These are phyloP conservation scores for Calliphora vomitoria DNA, from an alignment of 2,888 invertebrate species.

Conservation along the genomic window DNA sequence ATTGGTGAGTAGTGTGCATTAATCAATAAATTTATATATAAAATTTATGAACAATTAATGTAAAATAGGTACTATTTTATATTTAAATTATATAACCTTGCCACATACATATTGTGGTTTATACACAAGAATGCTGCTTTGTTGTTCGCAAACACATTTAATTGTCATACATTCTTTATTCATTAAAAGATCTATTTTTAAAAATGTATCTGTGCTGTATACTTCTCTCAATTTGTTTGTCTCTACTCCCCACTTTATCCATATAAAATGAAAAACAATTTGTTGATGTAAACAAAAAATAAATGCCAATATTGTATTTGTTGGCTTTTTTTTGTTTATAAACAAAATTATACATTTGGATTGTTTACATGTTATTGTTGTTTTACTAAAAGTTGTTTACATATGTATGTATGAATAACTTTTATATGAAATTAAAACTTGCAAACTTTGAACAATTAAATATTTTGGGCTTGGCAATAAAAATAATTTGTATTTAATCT, in stretches of 20 bases:
- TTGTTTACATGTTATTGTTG: not conserved
- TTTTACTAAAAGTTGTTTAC: not conserved
- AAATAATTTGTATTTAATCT: too few relatives aligned
- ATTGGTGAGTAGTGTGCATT: slow-evolving; percentile 88
- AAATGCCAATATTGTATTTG: not conserved
- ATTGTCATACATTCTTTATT: not conserved
- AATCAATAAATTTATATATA: slow-evolving; percentile 4
- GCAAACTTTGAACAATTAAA: too few relatives aligned
- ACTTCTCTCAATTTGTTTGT: not conserved
- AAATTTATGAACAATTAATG: slow-evolving; percentile 16
- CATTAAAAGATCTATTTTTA: slow-evolving; percentile 46
- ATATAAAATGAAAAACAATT: slow-evolving; percentile 2
- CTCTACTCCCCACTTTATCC: not conserved
- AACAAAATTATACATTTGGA: not conserved
- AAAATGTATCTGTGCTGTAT: not conserved
- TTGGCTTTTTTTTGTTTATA: slow-evolving; percentile 25
- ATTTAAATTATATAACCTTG: slow-evolving; percentile 66
- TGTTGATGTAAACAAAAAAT: slow-evolving; percentile 49
- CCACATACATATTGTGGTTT: not conserved
- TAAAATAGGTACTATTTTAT: not conserved
- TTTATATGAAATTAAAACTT: too few relatives aligned
- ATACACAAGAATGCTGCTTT: not conserved
- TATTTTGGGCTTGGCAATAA: too few relatives aligned
- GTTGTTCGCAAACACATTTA: slow-evolving; percentile 12
- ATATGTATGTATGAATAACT: not conserved